Evolutionary conservation across 2,113 vertebrate genomes (phyloP).

Genomic region (Sinocyclocheilus anophthalmus): DNA sequence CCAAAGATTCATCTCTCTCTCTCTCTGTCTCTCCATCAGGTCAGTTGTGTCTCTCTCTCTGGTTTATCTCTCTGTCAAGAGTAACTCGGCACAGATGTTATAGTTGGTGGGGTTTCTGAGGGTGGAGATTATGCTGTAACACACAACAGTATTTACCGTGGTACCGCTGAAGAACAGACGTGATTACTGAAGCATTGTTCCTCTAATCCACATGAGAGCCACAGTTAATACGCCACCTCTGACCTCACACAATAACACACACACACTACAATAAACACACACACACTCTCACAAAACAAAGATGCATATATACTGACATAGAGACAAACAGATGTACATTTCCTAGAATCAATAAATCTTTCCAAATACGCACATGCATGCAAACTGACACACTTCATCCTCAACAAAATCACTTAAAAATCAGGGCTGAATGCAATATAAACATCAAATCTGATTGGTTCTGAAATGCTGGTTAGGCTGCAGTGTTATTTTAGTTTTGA

Average conservation of each 20-base stretch:
- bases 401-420: background rate
- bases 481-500: background rate
- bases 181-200: slow-evolving; percentile 69
- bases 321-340: background rate
- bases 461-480: background rate
- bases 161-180: slow-evolving; percentile 66
- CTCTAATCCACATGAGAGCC: slow-evolving; percentile 64
- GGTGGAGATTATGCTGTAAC: slow-evolving; percentile 71
- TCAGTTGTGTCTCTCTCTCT: background rate
- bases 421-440: no score
- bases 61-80: background rate
- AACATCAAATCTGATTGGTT: background rate
- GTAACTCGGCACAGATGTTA: slow-evolving; percentile 64
- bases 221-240: slow-evolving; percentile 35
- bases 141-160: slow-evolving; percentile 67
- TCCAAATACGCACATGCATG: background rate
- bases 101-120: slow-evolving; percentile 60
- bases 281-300: background rate
- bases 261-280: background rate
- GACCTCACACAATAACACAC: slow-evolving; percentile 18
- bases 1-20: background rate
- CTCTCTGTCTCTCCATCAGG: slow-evolving; percentile 28
- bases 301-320: background rate
- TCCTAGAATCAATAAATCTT: background rate
- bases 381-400: background rate